Evolutionary conservation across 2,888 invertebrate genomes (phyloP), one percentile per base, ranked within the genome.

Genomic region (Ormia ochracea): DNA sequence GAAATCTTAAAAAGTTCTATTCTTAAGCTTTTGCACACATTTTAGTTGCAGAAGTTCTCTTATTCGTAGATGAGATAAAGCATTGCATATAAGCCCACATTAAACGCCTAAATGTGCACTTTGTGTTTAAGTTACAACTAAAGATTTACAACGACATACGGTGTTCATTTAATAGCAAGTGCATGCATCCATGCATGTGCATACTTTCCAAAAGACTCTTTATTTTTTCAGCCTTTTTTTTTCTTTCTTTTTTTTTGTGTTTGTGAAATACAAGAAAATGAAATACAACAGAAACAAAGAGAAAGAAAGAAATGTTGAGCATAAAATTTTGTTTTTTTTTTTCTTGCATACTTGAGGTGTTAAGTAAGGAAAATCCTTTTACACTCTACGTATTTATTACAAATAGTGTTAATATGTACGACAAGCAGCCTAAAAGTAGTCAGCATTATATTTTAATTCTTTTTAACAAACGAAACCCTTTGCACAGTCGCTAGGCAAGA

Each of bases 371-470:
- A 80, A 72, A 68, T 68, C 68, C 66, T 80, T 80, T 73, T 73
- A 50, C 66, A 73, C 72, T 68, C 50, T 63, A 76, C 76, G 76
- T 73, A 68, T n/a, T n/a, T n/a, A n/a, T 56, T 80, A 76, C 76
- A 80, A 80, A 76, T 80, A 73, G 76, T 72, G 76, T 76, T 80
- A 80, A 80, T 80, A 73, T 72, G 56, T 61, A 43, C 75, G 76
- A 68, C 66, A 80, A 80, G 76, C 76, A 76, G 68, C 59, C 74
- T 45, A 28, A 70, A 74, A 65, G 74, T 81, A 74, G 77, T 69
- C 69, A 54, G 41, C 48, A 65, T 61, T 70, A 66, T 28, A 31
- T 28, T 52, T 26, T 19, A 17, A n/a, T n/a, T 43, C 38, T 45
- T 58, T 48, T 31, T 26, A 23, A n/a, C 9, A 54, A 76, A 76